Base-by-base conservation (phyloP, 2,113 vertebrate genomes). In the Dascyllus trimaculatus region DNA sequence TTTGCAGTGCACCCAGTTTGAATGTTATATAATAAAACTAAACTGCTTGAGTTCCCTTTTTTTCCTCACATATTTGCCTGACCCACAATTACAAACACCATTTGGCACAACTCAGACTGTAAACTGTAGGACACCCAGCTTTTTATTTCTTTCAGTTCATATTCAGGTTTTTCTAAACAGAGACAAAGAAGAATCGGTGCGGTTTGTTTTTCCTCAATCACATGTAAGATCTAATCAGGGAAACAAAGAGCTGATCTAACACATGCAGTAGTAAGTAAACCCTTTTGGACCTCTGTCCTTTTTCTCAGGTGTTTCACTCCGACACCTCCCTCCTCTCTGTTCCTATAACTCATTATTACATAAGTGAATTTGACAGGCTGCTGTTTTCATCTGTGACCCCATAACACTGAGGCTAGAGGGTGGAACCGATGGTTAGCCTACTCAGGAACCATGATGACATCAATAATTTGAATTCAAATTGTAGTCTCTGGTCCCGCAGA, bases 341-440 rank as follows among this genome's bases (percentile, higher is more conserved):
- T 70, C 79, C 54, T 86, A 75, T 72, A 81, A 85, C 70, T 85
- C 84, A 86, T 91, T 85, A 82, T 62, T 87, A 78, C 89, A 80
- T 89, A 92, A 87, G 68, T 66, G 87, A 87, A 85, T 90, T 73
- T 89, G 86, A 85, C 76, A 84, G 79, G 76, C 58, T 62, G 89
- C 80, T 81, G 81, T 91, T 87, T 87, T 87, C 74, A 88, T 80
- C 65, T 77, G 76, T 86, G 85, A 82, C 87, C 81, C 66, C 54
- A 59, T 71, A 74, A 83, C 70, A 77, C 80, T 59, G 26, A 48
- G 74, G 67, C 60, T 56, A 71, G 59, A 78, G 64, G 78, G 64
- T 66, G 64, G 66, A 43, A 24, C 46, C 64, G 68, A 26, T 74
- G 62, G 71, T 88, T 79, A 75, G 15, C 51, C 58, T 54, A 46